Evolutionary conservation across 2,888 invertebrate species (phyloP).

Genomic region (Argynnis bischoffii): DNA sequence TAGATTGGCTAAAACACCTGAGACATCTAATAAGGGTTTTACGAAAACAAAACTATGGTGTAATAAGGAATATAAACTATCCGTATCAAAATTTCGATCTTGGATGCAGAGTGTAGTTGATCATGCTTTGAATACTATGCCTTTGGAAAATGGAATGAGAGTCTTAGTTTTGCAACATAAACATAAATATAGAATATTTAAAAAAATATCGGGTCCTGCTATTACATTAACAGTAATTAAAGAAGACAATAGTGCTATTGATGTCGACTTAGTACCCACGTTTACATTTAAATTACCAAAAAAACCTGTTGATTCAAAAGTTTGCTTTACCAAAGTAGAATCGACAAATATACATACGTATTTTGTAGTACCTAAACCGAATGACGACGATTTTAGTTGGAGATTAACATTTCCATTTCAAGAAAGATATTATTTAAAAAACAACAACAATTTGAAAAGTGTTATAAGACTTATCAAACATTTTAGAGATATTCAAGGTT

Average conservation of each 20-base stretch:
- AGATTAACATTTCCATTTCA: conserved; percentile 63
- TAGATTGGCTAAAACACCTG: conserved; percentile 52
- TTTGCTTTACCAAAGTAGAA: conserved; percentile 51
- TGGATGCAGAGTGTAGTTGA: conserved; percentile 66
- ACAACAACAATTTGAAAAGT: conserved; percentile 59
- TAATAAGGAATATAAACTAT: conserved; percentile 50
- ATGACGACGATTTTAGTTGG: conserved; percentile 57
- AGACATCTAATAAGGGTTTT: conserved; percentile 53
- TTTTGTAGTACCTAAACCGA: conserved; percentile 65
- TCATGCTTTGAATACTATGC: conserved; percentile 51
- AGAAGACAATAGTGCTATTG: conserved; percentile 51
- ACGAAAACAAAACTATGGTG: conserved; percentile 58
- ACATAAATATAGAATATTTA: conserved; percentile 46
- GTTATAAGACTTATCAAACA: conserved; percentile 58
- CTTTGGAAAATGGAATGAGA: conserved; percentile 48
- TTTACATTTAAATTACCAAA: conserved; percentile 55
- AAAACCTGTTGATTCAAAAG: conserved; percentile 47
- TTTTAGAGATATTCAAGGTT: conserved; percentile 59
- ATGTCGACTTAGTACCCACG: conserved; percentile 64
- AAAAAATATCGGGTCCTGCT: conserved; percentile 61
- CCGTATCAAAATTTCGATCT: conserved; percentile 51
- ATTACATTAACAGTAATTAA: conserved; percentile 53
- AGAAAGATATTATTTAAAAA: conserved; percentile 53
- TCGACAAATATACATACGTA: conserved; percentile 47
- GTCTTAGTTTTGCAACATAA: conserved; percentile 49